phyloP scores from a whole-genome alignment of 2,888 invertebrate species.

The Salpingus planirostris region DNA sequence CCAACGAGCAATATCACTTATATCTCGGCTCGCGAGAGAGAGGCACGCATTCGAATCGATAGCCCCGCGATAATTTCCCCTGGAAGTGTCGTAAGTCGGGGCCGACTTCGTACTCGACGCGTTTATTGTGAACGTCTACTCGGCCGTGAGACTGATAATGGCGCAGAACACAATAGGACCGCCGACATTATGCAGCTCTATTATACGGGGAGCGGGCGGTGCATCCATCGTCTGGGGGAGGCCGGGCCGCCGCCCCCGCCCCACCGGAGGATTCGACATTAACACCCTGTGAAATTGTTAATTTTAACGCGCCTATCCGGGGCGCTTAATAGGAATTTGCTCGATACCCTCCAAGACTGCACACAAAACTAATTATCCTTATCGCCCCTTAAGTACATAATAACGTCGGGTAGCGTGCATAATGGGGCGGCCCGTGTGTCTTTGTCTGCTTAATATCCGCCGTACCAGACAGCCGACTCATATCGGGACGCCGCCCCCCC shows the following conservation, averaged over 20 bases:
- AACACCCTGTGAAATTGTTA: conserved; percentile 25
- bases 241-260: neutral
- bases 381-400: conserved; percentile 27
- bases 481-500: no score
- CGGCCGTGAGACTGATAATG: conserved; percentile 31
- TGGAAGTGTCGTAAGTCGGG: conserved; percentile 23
- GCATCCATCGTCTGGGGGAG: no score
- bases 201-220: conserved; percentile 7
- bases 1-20: conserved; percentile 8
- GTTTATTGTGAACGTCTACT: conserved; percentile 29
- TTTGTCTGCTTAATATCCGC: conserved; percentile 24
- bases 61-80: conserved; percentile 22
- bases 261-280: conserved; percentile 13
- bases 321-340: conserved; percentile 26
- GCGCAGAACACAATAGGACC: conserved; percentile 10
- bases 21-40: no score
- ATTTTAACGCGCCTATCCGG: conserved; percentile 24
- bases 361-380: conserved; percentile 28
- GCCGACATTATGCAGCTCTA: conserved; percentile 12
- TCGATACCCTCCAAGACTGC: conserved; percentile 26
- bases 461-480: conserved; percentile 10
- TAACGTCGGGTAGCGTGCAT: conserved; percentile 25
- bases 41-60: conserved; percentile 17
- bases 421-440: conserved; percentile 23
- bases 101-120: conserved; percentile 19